Evolutionary conservation across 2,888 invertebrate species (phyloP).

Genomic region (Drosophila seclusa): DNA sequence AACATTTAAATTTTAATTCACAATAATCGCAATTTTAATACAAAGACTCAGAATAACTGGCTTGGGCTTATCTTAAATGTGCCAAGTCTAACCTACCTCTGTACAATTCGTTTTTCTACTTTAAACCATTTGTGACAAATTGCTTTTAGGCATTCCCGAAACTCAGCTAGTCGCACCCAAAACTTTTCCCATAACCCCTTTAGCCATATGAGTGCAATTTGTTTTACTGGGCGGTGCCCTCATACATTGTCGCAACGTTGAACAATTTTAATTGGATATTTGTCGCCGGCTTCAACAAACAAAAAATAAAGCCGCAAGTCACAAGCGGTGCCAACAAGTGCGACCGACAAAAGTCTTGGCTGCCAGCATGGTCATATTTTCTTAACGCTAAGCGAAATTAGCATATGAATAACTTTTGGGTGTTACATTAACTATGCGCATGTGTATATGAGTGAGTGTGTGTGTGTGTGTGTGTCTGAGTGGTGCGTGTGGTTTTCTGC

Average conservation of each 20-base stretch:
- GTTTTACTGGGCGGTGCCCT: constrained; percentile 7
- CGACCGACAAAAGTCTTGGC: constrained; percentile 11
- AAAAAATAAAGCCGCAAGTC: constrained; percentile 40
- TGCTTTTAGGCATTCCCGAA: constrained; percentile 11
- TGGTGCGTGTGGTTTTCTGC: constrained; percentile 56
- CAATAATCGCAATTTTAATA: neutral
- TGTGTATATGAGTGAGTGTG: constrained; percentile 13
- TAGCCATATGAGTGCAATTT: constrained; percentile 24
- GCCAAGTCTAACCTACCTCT: too few relatives aligned
- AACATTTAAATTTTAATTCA: rapidly evolving
- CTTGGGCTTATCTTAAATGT: neutral
- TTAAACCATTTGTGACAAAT: neutral
- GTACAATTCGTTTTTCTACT: neutral
- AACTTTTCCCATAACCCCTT: constrained; percentile 21
- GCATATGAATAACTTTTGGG: constrained; percentile 72
- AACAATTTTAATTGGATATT: constrained; percentile 76
- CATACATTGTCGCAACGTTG: constrained; percentile 61
- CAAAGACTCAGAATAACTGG: neutral
- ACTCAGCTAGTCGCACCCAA: neutral
- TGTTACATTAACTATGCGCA: constrained; percentile 34
- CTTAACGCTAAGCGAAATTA: constrained; percentile 67
- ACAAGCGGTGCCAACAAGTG: constrained; percentile 53
- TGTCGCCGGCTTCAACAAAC: constrained; percentile 47
- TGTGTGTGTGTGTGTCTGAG: constrained; percentile 26
- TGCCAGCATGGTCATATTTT: constrained; percentile 48